These are phyloP conservation scores for Rhea pennata DNA, from an alignment of 2,113 vertebrate genomes.

Conservation along the genomic window DNA sequence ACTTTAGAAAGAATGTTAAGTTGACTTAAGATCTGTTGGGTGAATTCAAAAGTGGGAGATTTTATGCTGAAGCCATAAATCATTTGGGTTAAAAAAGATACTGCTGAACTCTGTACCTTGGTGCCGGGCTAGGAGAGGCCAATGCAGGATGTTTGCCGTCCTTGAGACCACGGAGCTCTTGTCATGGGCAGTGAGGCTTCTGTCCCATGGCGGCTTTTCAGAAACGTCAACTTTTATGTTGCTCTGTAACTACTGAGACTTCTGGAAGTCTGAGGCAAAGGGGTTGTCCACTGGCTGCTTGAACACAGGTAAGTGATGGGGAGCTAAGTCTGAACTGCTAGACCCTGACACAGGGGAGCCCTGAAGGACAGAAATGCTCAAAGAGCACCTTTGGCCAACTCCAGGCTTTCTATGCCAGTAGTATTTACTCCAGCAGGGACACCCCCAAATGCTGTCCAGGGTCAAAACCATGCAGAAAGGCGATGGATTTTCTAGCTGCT, in stretches of 20 bases:
- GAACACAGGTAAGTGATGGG: background rate
- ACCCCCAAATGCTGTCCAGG: background rate
- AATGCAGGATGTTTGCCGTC: background rate
- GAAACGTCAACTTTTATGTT: background rate
- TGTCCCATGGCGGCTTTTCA: background rate
- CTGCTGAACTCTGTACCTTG: background rate
- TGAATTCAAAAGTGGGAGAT: background rate
- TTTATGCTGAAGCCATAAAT: background rate
- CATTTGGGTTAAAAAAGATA: background rate
- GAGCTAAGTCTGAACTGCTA: background rate
- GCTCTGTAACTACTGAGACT: background rate
- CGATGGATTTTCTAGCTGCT: background rate
- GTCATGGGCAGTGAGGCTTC: background rate
- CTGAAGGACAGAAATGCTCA: background rate
- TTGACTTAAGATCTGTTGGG: constrained; percentile 20
- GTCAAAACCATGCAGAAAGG: background rate
- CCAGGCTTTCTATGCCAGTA: background rate
- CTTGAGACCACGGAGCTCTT: background rate
- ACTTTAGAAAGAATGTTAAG: background rate
- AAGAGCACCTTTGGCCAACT: background rate
- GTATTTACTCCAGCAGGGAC: background rate
- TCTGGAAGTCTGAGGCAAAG: background rate
- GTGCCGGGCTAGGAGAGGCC: background rate
- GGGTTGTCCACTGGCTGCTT: background rate
- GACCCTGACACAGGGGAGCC: background rate